Conservation (phyloP, 2,797 vertebrate species). For the Zalophus californianus region DNA sequence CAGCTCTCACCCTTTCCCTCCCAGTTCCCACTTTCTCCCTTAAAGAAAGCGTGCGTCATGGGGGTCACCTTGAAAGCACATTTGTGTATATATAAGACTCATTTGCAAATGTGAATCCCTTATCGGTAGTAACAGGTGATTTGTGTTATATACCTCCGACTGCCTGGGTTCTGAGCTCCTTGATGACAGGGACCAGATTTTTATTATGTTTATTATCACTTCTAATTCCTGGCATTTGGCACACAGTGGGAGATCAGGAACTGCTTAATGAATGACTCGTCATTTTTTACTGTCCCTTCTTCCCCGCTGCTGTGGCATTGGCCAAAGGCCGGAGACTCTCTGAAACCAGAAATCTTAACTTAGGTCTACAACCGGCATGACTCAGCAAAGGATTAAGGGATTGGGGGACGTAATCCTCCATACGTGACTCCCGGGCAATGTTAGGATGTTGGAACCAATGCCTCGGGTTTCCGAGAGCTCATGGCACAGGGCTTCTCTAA, state of each 20-base stretch:
- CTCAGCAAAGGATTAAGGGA: slow-evolving; percentile 19
- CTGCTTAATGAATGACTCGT: not conserved
- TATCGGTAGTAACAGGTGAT: slow-evolving; percentile 2
- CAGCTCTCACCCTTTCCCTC: not conserved
- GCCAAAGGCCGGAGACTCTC: not conserved
- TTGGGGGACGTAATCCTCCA: not conserved
- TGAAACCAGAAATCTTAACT: not conserved
- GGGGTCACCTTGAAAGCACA: not conserved
- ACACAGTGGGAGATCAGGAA: slow-evolving; percentile 9
- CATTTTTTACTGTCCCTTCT: not conserved
- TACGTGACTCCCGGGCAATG: not conserved
- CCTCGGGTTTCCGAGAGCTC: not conserved
- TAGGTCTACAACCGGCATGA: not conserved
- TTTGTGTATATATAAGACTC: not conserved
- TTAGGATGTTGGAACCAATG: not conserved
- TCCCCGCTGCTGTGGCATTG: not conserved
- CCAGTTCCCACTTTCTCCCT: not conserved
- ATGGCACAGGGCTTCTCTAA: slow-evolving; percentile 4
- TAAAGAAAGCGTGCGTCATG: not conserved
- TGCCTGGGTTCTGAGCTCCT: not conserved
- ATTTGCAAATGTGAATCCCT: not conserved
- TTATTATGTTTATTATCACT: slow-evolving; percentile 11
- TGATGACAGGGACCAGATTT: not conserved
- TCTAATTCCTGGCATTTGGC: not conserved
- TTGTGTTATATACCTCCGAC: not conserved